These are phyloP conservation scores for Danio albolineatus DNA, from an alignment of 2,797 vertebrate genomes.

Conservation along the genomic window DNA sequence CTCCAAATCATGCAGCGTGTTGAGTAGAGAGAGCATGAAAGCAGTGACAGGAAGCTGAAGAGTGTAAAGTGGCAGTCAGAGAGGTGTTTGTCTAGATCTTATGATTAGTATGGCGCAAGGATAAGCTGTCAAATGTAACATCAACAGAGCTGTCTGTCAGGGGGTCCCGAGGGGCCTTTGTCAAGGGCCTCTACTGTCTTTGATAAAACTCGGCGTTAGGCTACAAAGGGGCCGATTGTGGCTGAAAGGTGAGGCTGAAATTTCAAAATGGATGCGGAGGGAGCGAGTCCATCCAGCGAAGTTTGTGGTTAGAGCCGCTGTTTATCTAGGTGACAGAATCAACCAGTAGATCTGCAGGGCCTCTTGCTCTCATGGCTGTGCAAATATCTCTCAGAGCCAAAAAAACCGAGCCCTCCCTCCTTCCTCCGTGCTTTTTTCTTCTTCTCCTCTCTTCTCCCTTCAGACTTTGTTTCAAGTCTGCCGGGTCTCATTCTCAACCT, in stretches of 20 bases:
- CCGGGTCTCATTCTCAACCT: conserved; percentile 37
- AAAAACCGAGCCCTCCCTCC: conserved; percentile 7
- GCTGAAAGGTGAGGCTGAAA: conserved; percentile 50
- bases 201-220: conserved; percentile 46
- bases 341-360: conserved; percentile 50
- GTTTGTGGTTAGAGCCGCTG: conserved; percentile 48
- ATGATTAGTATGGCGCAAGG: conserved; percentile 59
- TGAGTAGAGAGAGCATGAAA: conserved; percentile 50
- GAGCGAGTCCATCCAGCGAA: conserved; percentile 11
- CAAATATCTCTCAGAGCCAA: conserved; percentile 47
- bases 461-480: conserved; percentile 12
- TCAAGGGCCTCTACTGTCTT: conserved; percentile 49
- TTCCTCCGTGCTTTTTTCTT: conserved; percentile 29
- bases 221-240: conserved; percentile 59
- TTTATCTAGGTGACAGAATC: conserved; percentile 61
- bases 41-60: conserved; percentile 57
- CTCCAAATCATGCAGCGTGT: conserved; percentile 51
- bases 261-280: conserved; percentile 60
- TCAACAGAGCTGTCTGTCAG: conserved; percentile 50
- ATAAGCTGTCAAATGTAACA: conserved; percentile 58
- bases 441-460: conserved; percentile 11
- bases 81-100: conserved; percentile 64
- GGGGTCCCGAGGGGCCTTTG: conserved; percentile 48
- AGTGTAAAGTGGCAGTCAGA: conserved; percentile 58
- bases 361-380: conserved; percentile 50